A percentile compares a stretch with the other conserved stretches of the same genome.
phyloP scores from a whole-genome alignment of 2,888 invertebrate species.

The Empis stercorea region DNA sequence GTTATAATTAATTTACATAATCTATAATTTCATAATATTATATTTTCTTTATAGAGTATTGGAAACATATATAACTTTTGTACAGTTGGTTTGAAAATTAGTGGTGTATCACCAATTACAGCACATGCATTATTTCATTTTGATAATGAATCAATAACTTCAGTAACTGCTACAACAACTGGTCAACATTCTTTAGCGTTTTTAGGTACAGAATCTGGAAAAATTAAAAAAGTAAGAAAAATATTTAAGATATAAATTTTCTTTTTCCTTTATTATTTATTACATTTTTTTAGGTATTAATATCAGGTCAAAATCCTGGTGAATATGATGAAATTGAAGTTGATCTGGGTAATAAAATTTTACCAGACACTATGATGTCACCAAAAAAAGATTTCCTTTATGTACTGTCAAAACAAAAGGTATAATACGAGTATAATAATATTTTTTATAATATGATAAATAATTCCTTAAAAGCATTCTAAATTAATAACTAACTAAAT shows the following conservation, averaged over 20 bases:
- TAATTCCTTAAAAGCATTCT: too few relatives aligned
- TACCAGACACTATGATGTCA: constrained; percentile 79
- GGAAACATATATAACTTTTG: constrained; percentile 88
- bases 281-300: constrained; percentile 45
- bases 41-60: constrained; percentile 47
- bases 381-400: constrained; percentile 73
- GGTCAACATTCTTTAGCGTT: constrained; percentile 89
- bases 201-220: constrained; percentile 76
- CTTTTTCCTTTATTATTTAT: constrained; percentile 34
- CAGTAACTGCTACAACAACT: constrained; percentile 76
- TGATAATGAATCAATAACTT: constrained; percentile 67
- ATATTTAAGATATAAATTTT: too few relatives aligned
- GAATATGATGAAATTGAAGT: constrained; percentile 81
- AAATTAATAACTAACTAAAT: too few relatives aligned
- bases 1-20: too few relatives aligned
- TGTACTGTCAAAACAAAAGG: constrained; percentile 65
- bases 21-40: too few relatives aligned
- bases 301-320: constrained; percentile 58
- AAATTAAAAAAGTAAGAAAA: constrained; percentile 60
- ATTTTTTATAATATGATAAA: too few relatives aligned
- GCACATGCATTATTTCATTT: constrained; percentile 64
- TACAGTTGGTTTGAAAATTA: constrained; percentile 83
- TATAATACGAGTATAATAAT: too few relatives aligned
- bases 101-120: constrained; percentile 72
- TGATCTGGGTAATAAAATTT: constrained; percentile 61